phyloP scores from a whole-genome alignment of 1,140 invertebrate genomes.

The Pseudomyrmex sp. region DNA sequence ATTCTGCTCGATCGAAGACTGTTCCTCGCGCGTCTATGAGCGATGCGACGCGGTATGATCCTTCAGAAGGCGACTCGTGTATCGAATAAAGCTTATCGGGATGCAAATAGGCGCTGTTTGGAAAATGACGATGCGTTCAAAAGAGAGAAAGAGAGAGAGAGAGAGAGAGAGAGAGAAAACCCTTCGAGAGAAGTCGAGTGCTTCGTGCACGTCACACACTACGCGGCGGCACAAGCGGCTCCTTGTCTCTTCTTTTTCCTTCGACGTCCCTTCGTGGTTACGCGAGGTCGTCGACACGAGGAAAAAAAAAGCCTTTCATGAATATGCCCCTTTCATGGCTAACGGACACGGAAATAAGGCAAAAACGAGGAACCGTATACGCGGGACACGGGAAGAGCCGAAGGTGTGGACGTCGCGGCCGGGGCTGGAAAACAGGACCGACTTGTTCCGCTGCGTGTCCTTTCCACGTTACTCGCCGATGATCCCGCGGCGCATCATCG shows the following conservation, averaged over 20 bases:
- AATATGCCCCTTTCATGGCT: conserved; percentile 71
- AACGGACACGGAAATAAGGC: conserved; percentile 71
- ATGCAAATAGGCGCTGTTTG: conserved; percentile 63
- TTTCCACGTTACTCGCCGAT: neutral
- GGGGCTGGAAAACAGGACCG: conserved; percentile 46
- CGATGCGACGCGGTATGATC: conserved; percentile 10
- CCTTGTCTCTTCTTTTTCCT: conserved; percentile 69
- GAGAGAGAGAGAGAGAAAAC: neutral
- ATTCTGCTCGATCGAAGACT: neutral
- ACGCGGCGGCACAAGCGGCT: conserved; percentile 62
- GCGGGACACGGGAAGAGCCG: conserved; percentile 32
- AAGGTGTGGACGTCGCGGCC: conserved; percentile 37
- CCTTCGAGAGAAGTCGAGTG: conserved; percentile 51
- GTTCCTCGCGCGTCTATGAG: neutral
- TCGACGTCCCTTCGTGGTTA: conserved; percentile 55
- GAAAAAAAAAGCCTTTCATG: conserved; percentile 66
- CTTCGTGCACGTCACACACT: conserved; percentile 49
- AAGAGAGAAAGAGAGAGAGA: too few relatives aligned
- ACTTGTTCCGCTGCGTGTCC: conserved; percentile 42
- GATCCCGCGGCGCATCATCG: neutral
- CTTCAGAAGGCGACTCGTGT: conserved; percentile 8
- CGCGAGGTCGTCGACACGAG: conserved; percentile 44
- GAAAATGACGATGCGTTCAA: conserved; percentile 34
- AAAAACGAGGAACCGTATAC: conserved; percentile 53
- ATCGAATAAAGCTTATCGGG: conserved; percentile 53